A percentile compares a stretch with the other conserved stretches of the same genome.
These are phyloP conservation scores for Lerema accius DNA, from an alignment of 1,140 invertebrate species.

Conservation along the genomic window DNA sequence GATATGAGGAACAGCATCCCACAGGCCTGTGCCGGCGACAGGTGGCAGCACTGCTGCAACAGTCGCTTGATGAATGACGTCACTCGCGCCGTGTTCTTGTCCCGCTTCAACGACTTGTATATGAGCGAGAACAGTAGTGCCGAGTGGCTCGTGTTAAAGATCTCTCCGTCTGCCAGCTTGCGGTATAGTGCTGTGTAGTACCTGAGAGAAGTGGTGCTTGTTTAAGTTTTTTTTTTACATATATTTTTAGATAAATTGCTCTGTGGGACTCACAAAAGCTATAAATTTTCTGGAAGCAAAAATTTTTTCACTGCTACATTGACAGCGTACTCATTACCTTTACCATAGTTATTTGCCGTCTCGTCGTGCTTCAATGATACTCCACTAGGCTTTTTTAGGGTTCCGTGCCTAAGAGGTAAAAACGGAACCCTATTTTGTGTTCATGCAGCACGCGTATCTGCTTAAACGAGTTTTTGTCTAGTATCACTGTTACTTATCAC, in stretches of 20 bases:
- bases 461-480: too few species aligned
- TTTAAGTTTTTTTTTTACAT: slow-evolving; percentile 4
- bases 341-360: too few species aligned
- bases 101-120: slow-evolving; percentile 92
- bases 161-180: slow-evolving; percentile 91
- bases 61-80: slow-evolving; percentile 95
- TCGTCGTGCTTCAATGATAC: too few species aligned
- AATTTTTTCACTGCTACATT: too few species aligned
- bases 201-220: slow-evolving; percentile 64
- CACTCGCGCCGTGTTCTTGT: slow-evolving; percentile 87
- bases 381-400: too few species aligned
- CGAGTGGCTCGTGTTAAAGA: slow-evolving; percentile 89
- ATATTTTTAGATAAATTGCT: background rate
- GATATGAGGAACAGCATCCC: slow-evolving; percentile 92
- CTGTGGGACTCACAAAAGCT: too few species aligned
- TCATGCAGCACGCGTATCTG: too few species aligned
- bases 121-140: slow-evolving; percentile 94
- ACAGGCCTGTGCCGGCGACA: slow-evolving; percentile 86
- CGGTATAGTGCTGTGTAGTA: slow-evolving; percentile 96
- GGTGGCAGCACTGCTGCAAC: slow-evolving; percentile 88
- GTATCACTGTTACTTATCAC: too few species aligned
- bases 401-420: too few species aligned
- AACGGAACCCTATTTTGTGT: too few species aligned
- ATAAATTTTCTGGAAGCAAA: too few species aligned
- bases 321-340: too few species aligned